Evolutionary conservation across 35 echinoderm and acorn worm genomes (phyloP).

Genomic region (Eucidaris tribuloides): DNA sequence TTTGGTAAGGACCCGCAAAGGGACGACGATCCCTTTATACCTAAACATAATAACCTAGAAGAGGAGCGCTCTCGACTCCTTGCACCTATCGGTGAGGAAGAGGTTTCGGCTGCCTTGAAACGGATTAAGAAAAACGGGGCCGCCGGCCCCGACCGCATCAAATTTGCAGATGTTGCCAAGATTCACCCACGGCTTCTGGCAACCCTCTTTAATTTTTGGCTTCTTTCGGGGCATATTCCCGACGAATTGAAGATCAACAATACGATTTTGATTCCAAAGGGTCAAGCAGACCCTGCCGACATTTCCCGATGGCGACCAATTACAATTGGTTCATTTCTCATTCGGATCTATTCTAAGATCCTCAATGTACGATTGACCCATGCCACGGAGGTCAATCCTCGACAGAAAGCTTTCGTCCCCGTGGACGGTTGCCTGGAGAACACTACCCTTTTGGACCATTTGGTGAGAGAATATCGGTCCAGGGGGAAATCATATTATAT

Average conservation of each 20-base stretch:
- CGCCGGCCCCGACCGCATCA: neutral
- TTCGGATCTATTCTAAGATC: neutral
- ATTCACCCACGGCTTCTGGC: neutral
- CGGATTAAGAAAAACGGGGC: conserved; percentile 14
- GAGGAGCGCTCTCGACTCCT: neutral
- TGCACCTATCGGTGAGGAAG: neutral
- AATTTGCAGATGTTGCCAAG: neutral
- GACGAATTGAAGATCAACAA: neutral
- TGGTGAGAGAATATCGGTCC: neutral
- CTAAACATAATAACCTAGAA: neutral
- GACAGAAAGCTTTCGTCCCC: conserved; percentile 31
- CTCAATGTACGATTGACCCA: neutral
- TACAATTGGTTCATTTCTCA: conserved; percentile 1
- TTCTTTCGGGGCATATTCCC: neutral
- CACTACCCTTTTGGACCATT: neutral
- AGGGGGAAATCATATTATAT: neutral
- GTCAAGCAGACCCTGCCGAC: neutral
- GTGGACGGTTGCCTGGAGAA: conserved; percentile 35
- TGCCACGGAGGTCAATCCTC: neutral
- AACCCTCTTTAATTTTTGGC: neutral
- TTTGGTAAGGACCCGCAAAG: neutral
- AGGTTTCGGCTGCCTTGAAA: neutral
- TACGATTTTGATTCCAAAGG: neutral
- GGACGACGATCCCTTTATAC: neutral
- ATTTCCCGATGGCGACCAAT: conserved; percentile 5